Conservation (phyloP, 2,113 vertebrate genomes). For the Phodopus roborovskii region DNA sequence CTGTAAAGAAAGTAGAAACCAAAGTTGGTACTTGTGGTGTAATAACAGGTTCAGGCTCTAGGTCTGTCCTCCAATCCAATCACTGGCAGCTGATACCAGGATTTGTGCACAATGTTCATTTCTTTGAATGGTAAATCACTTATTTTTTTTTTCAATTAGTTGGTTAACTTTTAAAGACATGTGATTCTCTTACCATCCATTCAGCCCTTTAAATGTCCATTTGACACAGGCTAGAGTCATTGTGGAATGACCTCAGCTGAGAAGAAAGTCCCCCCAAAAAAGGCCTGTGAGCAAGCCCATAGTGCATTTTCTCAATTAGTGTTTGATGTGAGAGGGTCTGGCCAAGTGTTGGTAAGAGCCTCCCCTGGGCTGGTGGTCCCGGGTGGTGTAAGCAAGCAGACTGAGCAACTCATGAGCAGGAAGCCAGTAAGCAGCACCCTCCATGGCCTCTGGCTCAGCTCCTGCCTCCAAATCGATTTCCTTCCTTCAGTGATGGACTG, state of each 20-base stretch:
- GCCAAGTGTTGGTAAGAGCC: not conserved
- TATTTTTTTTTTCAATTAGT: not conserved
- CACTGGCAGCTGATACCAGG: no score
- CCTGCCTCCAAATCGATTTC: not conserved
- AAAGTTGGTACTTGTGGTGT: not conserved
- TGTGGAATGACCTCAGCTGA: not conserved
- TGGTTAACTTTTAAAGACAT: not conserved
- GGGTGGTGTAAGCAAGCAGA: not conserved
- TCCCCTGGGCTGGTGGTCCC: not conserved
- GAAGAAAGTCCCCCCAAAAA: not conserved
- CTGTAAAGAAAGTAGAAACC: slow-evolving; percentile 60
- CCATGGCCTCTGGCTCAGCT: not conserved
- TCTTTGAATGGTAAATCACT: not conserved
- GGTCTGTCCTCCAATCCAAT: not conserved
- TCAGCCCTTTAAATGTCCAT: not conserved
- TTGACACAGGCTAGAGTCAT: not conserved
- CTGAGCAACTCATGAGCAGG: not conserved
- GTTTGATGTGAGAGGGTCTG: not conserved
- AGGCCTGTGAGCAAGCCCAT: not conserved
- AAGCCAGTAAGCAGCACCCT: not conserved
- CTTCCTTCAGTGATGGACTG: not conserved
- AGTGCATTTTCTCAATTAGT: not conserved
- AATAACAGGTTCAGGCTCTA: not conserved
- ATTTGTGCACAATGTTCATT: not conserved
- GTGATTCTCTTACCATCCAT: not conserved